Percentiles rank a stretch among this genome's conserved stretches.
Evolutionary conservation across 2,888 invertebrate species (phyloP).

Genomic region (Sarcophaga variegata): DNA sequence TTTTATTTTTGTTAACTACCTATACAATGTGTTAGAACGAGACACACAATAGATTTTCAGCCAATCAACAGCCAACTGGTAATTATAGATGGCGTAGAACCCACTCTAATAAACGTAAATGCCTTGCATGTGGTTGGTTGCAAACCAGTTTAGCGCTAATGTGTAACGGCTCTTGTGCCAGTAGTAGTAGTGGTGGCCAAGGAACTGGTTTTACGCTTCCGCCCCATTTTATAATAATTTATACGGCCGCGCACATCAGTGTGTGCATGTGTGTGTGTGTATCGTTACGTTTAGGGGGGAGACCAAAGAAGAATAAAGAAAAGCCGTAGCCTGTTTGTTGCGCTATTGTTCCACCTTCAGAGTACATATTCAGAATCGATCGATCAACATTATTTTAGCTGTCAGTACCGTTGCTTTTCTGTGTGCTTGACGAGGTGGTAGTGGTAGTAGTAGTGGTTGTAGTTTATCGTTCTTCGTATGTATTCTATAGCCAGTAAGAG

Average conservation of each 20-base stretch:
- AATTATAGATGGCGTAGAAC: constrained; percentile 65
- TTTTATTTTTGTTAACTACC: background rate
- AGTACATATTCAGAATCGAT: constrained; percentile 54
- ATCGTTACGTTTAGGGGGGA: constrained; percentile 18
- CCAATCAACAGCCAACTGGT: constrained; percentile 63
- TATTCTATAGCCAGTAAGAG: constrained; percentile 24
- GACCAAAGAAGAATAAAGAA: constrained; percentile 53
- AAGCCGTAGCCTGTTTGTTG: constrained; percentile 72
- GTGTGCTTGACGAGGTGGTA: background rate
- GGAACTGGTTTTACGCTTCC: constrained; percentile 72
- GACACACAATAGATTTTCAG: constrained; percentile 26
- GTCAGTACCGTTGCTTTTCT: constrained; percentile 42
- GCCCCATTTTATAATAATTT: constrained; percentile 55
- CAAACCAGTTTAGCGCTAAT: constrained; percentile 61
- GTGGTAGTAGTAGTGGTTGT: constrained; percentile 20
- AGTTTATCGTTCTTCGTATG: constrained; percentile 63
- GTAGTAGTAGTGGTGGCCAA: constrained; percentile 56
- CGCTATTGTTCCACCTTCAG: constrained; percentile 73
- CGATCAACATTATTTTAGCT: constrained; percentile 61
- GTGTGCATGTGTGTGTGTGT: background rate
- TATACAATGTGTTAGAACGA: constrained; percentile 26
- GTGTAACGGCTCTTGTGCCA: constrained; percentile 47
- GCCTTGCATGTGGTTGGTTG: constrained; percentile 69
- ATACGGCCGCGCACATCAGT: constrained; percentile 3
- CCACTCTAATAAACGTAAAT: constrained; percentile 8